Evolutionary conservation across 2,797 vertebrate species (phyloP).

Genomic region (Varecia variegata): DNA sequence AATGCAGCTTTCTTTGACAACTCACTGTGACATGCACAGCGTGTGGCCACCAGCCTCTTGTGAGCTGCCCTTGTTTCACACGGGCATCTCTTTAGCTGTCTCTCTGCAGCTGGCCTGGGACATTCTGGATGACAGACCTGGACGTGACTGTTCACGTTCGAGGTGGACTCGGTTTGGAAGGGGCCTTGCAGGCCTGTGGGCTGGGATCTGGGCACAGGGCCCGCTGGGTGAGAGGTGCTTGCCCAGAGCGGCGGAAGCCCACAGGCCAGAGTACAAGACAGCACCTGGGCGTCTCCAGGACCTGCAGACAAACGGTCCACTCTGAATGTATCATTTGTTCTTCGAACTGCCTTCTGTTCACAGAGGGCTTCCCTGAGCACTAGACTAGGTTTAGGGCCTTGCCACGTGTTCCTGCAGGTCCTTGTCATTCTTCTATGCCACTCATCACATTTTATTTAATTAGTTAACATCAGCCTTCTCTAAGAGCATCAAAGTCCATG

Average conservation of each 20-base stretch:
- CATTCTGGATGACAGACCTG: neutral
- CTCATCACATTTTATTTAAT: neutral
- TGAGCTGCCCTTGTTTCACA: neutral
- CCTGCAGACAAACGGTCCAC: no score
- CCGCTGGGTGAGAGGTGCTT: no score
- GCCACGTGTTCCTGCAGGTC: no score
- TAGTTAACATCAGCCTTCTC: neutral
- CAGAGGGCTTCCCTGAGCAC: neutral
- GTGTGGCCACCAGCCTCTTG: neutral
- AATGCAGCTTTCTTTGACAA: neutral
- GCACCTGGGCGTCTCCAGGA: neutral
- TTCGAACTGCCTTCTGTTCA: neutral
- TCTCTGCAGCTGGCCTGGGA: neutral
- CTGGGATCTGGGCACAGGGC: neutral
- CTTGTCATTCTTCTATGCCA: neutral
- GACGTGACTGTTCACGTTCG: neutral
- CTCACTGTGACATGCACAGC: no score
- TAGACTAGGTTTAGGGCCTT: neutral
- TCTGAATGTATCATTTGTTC: neutral
- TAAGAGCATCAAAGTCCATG: neutral
- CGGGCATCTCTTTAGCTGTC: neutral
- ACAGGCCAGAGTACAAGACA: neutral
- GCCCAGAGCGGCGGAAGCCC: neutral
- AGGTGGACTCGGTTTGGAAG: neutral
- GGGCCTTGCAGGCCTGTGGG: no score